These are phyloP conservation scores for Tarsius wallacei DNA, from an alignment of 2,797 vertebrate genomes.

Conservation along the genomic window DNA sequence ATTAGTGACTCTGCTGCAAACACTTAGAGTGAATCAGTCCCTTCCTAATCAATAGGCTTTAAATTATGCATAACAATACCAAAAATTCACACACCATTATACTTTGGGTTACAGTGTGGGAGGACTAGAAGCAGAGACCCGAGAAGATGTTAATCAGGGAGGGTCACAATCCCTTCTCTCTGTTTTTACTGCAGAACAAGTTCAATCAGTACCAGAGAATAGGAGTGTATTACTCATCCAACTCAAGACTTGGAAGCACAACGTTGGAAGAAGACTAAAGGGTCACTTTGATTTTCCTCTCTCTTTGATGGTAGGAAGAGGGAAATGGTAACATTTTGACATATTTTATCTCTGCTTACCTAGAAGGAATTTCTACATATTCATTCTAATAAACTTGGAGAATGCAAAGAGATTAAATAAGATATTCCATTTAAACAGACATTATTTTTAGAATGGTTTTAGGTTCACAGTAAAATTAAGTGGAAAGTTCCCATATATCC, in stretches of 20 bases:
- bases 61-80: constrained; percentile 59
- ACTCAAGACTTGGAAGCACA: not conserved
- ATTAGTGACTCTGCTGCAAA: constrained; percentile 75
- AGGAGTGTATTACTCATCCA: not conserved
- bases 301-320: not conserved
- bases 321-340: not conserved
- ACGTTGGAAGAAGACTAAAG: not conserved
- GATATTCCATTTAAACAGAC: not conserved
- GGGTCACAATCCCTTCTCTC: not conserved
- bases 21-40: constrained; percentile 68
- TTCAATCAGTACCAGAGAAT: not conserved
- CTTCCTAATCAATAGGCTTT: constrained; percentile 82
- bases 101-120: not conserved
- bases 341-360: not conserved
- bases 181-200: constrained; percentile 37
- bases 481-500: not conserved
- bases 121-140: not conserved
- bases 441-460: constrained; percentile 28
- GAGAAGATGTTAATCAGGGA: not conserved
- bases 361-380: not conserved
- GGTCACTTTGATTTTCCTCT: not conserved
- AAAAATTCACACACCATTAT: constrained; percentile 48
- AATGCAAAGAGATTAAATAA: not conserved
- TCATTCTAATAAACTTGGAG: not conserved
- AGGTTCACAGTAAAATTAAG: not conserved